Percentiles rank a stretch among this genome's conserved stretches.
These are phyloP conservation scores for Xiphias gladius DNA, from an alignment of 2,113 vertebrate species.

Conservation along the genomic window DNA sequence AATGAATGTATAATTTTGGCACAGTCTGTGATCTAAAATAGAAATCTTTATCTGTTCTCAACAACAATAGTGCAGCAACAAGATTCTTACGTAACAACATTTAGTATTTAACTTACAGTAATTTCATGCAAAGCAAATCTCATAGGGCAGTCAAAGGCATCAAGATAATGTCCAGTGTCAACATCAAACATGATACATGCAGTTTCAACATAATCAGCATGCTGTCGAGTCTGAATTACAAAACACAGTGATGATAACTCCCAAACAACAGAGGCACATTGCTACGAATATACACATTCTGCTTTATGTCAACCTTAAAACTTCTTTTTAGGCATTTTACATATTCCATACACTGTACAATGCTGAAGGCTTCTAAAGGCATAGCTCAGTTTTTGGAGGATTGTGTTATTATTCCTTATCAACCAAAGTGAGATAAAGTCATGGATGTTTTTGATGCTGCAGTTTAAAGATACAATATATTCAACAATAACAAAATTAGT, in stretches of 20 bases:
- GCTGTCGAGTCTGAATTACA: constrained; percentile 20
- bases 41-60: constrained; percentile 37
- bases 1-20: constrained; percentile 59
- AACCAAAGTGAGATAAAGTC: neutral
- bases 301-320: constrained; percentile 1
- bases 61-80: constrained; percentile 40
- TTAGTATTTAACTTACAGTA: constrained; percentile 9
- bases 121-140: constrained; percentile 77
- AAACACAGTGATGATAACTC: constrained; percentile 5
- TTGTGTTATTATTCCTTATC: neutral
- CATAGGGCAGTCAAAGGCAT: constrained; percentile 70
- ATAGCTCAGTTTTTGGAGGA: constrained; percentile 4
- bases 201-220: constrained; percentile 60
- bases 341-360: constrained; percentile 1
- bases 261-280: constrained; percentile 21
- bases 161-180: constrained; percentile 37
- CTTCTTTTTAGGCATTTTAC: constrained; percentile 2
- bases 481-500: constrained; percentile 1
- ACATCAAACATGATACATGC: constrained; percentile 62
- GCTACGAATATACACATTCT: constrained; percentile 14
- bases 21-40: constrained; percentile 68
- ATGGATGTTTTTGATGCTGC: constrained; percentile 14
- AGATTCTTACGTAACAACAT: constrained; percentile 31
- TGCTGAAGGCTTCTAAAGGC: constrained; percentile 11
- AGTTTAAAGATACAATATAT: neutral